Percentiles rank a stretch among this genome's conserved stretches.
These are phyloP conservation scores for Lathronympha strigana DNA, from an alignment of 2,888 invertebrate genomes.

Conservation along the genomic window DNA sequence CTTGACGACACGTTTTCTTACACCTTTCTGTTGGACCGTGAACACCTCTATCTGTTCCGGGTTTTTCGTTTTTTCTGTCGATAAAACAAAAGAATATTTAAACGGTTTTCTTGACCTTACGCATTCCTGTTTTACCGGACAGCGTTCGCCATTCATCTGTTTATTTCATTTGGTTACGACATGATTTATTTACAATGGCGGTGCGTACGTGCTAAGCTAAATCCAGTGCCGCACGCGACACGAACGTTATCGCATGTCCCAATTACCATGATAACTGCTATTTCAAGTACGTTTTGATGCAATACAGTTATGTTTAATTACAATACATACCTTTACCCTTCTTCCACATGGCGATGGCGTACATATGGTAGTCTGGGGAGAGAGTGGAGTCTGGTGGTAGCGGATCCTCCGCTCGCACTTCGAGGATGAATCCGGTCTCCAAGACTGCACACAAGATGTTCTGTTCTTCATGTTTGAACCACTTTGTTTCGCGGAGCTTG, in stretches of 20 bases:
- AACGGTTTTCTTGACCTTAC: constrained; percentile 35
- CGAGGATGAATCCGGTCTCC: constrained; percentile 89
- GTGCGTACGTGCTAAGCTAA: constrained; percentile 58
- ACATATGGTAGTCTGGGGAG: constrained; percentile 84
- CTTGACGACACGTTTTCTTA: constrained; percentile 85
- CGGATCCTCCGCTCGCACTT: constrained; percentile 82
- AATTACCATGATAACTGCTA: constrained; percentile 51
- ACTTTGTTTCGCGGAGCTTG: constrained; percentile 89
- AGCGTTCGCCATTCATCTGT: constrained; percentile 52
- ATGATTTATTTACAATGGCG: constrained; percentile 66
- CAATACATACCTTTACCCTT: constrained; percentile 86
- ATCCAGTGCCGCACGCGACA: constrained; percentile 61
- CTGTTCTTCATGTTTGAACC: constrained; percentile 89
- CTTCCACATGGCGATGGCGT: constrained; percentile 89
- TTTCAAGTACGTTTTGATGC: constrained; percentile 43
- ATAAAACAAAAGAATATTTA: constrained; percentile 48
- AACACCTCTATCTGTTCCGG: constrained; percentile 88
- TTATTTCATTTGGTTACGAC: constrained; percentile 52
- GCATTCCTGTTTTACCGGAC: constrained; percentile 8
- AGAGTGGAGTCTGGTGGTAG: constrained; percentile 74
- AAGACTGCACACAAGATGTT: constrained; percentile 89
- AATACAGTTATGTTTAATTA: constrained; percentile 22
- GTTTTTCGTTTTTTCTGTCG: constrained; percentile 89
- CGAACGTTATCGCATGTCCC: constrained; percentile 59
- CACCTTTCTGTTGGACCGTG: constrained; percentile 85